phyloP scores from a whole-genome alignment of 2,797 vertebrate species.

The Xenopus petersii region DNA sequence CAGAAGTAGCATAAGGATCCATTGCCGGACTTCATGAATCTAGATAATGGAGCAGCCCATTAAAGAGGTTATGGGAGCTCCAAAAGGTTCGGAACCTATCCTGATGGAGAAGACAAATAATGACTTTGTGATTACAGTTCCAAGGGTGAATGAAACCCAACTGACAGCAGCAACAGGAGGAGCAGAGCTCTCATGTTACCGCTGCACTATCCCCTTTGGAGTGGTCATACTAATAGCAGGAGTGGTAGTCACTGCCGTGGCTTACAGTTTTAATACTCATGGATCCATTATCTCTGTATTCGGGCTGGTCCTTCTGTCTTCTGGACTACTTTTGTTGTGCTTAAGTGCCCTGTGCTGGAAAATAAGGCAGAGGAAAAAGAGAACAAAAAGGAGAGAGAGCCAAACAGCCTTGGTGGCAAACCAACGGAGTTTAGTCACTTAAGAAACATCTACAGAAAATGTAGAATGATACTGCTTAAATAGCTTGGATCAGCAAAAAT shows the following conservation, averaged over 20 bases:
- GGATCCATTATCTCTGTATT: slow-evolving; percentile 86
- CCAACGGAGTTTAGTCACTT: slow-evolving; percentile 80
- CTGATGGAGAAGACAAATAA: slow-evolving; percentile 70
- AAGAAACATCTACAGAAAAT: slow-evolving; percentile 45
- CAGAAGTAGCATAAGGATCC: slow-evolving; percentile 47
- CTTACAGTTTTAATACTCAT: slow-evolving; percentile 87
- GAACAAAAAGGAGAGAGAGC: slow-evolving; percentile 77
- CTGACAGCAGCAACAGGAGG: slow-evolving; percentile 83
- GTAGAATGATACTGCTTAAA: slow-evolving; percentile 20
- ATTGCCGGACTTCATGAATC: background rate
- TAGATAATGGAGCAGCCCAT: slow-evolving; percentile 80
- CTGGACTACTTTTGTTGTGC: slow-evolving; percentile 76
- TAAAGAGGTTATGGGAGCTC: slow-evolving; percentile 73
- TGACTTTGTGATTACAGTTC: slow-evolving; percentile 66
- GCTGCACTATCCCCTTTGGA: slow-evolving; percentile 82
- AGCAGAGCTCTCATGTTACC: slow-evolving; percentile 84
- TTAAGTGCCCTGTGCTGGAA: slow-evolving; percentile 83
- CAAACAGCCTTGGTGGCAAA: slow-evolving; percentile 79
- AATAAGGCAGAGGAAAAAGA: slow-evolving; percentile 73
- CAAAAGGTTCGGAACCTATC: slow-evolving; percentile 62
- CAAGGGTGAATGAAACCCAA: slow-evolving; percentile 77
- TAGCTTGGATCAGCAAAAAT: background rate
- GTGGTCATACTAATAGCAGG: slow-evolving; percentile 83
- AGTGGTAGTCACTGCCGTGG: slow-evolving; percentile 80
- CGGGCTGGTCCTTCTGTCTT: slow-evolving; percentile 79